Conservation (phyloP, 2,113 vertebrate genomes). For the Lycaon pictus region DNA sequence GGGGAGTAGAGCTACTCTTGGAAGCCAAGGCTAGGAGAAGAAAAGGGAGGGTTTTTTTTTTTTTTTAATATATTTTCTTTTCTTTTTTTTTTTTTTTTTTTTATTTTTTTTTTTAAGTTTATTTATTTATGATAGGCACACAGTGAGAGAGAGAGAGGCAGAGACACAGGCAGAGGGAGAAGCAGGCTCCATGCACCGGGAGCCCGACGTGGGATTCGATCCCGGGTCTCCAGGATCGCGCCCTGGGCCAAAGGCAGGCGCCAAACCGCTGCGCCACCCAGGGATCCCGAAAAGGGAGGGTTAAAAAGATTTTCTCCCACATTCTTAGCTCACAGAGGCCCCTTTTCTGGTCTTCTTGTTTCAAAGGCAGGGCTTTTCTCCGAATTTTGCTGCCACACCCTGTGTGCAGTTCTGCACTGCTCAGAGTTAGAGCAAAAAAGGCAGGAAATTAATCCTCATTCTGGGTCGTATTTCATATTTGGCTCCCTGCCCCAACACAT, state of each 20-base stretch:
- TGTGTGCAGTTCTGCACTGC: not conserved
- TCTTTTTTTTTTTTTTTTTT: too few relatives aligned
- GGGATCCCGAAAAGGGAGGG: accelerated
- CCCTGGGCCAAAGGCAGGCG: too few relatives aligned
- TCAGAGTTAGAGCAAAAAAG: not conserved
- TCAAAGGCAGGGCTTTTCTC: not conserved
- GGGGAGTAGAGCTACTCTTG: not conserved
- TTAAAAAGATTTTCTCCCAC: not conserved
- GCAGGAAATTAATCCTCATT: not conserved
- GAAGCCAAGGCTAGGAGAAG: not conserved
- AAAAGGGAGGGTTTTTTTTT: accelerated
- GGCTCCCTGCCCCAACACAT: not conserved
- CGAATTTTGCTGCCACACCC: not conserved
- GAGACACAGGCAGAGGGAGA: too few relatives aligned
- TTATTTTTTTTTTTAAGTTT: too few relatives aligned
- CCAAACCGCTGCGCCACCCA: too few relatives aligned
- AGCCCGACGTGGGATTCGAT: too few relatives aligned
- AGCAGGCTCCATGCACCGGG: too few relatives aligned
- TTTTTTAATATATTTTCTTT: too few relatives aligned
- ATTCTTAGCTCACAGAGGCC: not conserved
- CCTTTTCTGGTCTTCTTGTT: not conserved
- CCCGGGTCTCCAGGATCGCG: too few relatives aligned
- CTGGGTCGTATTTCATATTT: not conserved
- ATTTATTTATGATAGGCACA: too few relatives aligned
- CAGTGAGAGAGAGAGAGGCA: too few relatives aligned